Base-by-base conservation (phyloP, 1,140 invertebrate genomes). In the Drosophila ficusphila region DNA sequence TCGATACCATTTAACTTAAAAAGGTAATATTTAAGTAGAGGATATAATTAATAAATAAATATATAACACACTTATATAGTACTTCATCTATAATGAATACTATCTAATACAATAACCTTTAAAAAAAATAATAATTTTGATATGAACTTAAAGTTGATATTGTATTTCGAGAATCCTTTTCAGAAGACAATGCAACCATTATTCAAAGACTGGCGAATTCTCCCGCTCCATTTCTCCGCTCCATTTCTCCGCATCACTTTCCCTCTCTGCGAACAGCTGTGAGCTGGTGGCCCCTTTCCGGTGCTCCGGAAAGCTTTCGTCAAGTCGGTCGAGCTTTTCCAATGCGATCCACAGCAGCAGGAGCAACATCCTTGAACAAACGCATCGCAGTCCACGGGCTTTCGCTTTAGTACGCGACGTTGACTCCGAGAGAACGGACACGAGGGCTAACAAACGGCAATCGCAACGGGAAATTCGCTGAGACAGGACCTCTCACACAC, bases 351-450 rank as follows among this genome's bases (percentile, higher is more conserved):
- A 86, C 81, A 39, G 56, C 11, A 19, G 49, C 49, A 77, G 33
- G 33, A 70, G 67, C 39, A 58, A 74, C 68, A 86, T 86, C 82
- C 81, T 88, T 86, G 81, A 86, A 65, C 82, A 71, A 77, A 70
- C 54, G 74, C 67, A 73, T 60, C 65, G 67, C 73, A 75, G 73
- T 67, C 62, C 60, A 67, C 16, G 62, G 57, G 72, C 82, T 88
- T 86, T 61, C 25, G 39, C 23, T 33, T 62, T 75, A 86, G 82
- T 88, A 77, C 76, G 82, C 81, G 81, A 86, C 82, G 58, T 88
- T 56, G 46, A 81, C 69, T 75, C 82, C 79, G 73, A 79, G 73
- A 71, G 73, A 56, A 75, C 64, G 69, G 68, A 86, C 69, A 69
- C 44, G 47, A 51, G 56, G 73, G 56, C 42, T 14, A 21, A 4